A percentile compares a stretch with the other conserved stretches of the same genome.
Evolutionary conservation across 2,888 invertebrate species (phyloP).

Genomic region (Drosophila kambysellisi): DNA sequence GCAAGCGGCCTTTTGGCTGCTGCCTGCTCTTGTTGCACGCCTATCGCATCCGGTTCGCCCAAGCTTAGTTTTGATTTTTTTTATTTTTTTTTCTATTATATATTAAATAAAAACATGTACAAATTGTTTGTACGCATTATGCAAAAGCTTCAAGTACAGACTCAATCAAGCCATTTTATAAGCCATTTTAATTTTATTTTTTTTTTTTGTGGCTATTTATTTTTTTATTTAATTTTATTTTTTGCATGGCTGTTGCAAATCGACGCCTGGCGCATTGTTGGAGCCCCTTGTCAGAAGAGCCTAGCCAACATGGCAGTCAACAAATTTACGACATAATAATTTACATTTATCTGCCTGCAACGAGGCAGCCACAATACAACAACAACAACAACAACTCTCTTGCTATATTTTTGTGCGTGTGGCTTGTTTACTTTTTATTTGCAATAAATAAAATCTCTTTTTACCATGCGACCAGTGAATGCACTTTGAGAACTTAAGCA

Average conservation of each 20-base stretch:
- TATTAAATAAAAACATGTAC: not conserved
- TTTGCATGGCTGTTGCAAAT: conserved; percentile 49
- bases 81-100: conserved; percentile 17
- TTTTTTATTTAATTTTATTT: conserved; percentile 29
- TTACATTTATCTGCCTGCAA: conserved; percentile 84
- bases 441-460: not conserved
- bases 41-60: conserved; percentile 80
- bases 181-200: conserved; percentile 47
- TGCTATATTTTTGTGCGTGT: conserved; percentile 55
- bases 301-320: conserved; percentile 78
- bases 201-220: conserved; percentile 16
- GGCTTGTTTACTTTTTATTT: conserved; percentile 30
- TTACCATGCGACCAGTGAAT: conserved; percentile 24
- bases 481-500: conserved; percentile 16
- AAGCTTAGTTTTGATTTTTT: conserved; percentile 40
- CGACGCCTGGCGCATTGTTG: conserved; percentile 68
- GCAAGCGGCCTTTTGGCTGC: conserved; percentile 42
- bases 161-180: conserved; percentile 80
- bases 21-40: conserved; percentile 45
- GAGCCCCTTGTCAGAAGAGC: conserved; percentile 57
- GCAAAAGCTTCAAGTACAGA: conserved; percentile 44
- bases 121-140: conserved; percentile 35
- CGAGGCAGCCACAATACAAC: conserved; percentile 71
- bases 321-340: conserved; percentile 84
- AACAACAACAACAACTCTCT: conserved; percentile 58